phyloP scores from a whole-genome alignment of 2,888 invertebrate genomes.

The Bugulina stolonifera region DNA sequence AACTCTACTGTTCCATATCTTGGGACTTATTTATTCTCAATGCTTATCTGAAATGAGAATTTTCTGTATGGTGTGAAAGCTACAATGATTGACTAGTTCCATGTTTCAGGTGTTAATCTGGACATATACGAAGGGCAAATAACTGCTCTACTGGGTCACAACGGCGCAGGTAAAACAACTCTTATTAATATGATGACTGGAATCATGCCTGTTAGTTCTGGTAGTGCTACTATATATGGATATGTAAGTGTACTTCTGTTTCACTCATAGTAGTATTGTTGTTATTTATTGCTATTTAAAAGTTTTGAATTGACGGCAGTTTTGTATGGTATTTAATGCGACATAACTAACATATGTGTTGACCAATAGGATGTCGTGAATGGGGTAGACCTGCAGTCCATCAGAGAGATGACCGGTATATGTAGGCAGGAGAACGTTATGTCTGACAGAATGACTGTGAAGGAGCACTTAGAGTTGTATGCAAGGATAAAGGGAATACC shows the following conservation, averaged over 20 bases:
- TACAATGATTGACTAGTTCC: conserved; percentile 20
- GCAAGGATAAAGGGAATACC: conserved; percentile 66
- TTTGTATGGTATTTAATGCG: background rate
- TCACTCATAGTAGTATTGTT: too few relatives aligned
- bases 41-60: too few relatives aligned
- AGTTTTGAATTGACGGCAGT: too few relatives aligned
- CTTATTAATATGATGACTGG: conserved; percentile 79
- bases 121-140: conserved; percentile 79
- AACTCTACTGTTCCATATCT: too few relatives aligned
- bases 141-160: conserved; percentile 77
- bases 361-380: conserved; percentile 59
- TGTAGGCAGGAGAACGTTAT: conserved; percentile 82
- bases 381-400: conserved; percentile 69
- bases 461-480: conserved; percentile 75
- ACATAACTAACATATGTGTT: background rate
- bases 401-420: conserved; percentile 75
- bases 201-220: conserved; percentile 45
- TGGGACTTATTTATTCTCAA: too few relatives aligned
- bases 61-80: too few relatives aligned
- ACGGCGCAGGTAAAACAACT: conserved; percentile 81
- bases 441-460: conserved; percentile 70
- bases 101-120: conserved; percentile 61
- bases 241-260: conserved; percentile 40
- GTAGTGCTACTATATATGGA: conserved; percentile 46
- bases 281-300: too few relatives aligned